Evolutionary conservation across 2,797 vertebrate species (phyloP).

Genomic region (Oophaga sylvatica): DNA sequence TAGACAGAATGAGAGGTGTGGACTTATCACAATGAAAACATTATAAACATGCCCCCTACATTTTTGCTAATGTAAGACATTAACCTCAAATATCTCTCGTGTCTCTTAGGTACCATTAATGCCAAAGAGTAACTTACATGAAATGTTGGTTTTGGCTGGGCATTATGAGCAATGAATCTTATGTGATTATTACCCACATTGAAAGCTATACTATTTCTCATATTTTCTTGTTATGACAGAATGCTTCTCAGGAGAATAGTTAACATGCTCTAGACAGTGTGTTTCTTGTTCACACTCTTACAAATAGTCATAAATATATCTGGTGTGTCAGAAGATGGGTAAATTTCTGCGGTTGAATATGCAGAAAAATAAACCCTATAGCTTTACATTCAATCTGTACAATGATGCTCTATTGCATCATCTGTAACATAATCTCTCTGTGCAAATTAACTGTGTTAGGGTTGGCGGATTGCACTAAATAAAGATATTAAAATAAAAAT

Average conservation of each 20-base stretch:
- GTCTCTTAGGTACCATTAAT: not conserved
- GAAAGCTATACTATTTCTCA: not conserved
- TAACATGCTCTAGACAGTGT: not conserved
- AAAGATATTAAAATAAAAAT: no score
- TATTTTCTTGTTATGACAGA: not conserved
- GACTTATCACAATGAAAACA: not conserved
- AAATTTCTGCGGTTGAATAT: not conserved
- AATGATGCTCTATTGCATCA: not conserved
- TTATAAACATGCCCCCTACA: not conserved
- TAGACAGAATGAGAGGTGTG: no score
- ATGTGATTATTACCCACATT: not conserved
- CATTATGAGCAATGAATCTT: not conserved
- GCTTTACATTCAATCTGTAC: not conserved
- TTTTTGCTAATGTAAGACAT: not conserved
- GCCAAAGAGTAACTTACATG: not conserved
- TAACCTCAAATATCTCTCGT: not conserved
- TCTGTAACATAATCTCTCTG: no score
- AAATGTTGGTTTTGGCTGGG: not conserved
- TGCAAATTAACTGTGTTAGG: no score
- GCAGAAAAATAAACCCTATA: not conserved
- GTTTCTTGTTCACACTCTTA: not conserved
- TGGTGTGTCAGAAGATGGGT: not conserved
- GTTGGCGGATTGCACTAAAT: no score
- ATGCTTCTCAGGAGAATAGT: not conserved
- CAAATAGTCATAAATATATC: constrained; percentile 7